Conservation (phyloP, 2,888 invertebrate species). For the Cistogaster globosa region DNA sequence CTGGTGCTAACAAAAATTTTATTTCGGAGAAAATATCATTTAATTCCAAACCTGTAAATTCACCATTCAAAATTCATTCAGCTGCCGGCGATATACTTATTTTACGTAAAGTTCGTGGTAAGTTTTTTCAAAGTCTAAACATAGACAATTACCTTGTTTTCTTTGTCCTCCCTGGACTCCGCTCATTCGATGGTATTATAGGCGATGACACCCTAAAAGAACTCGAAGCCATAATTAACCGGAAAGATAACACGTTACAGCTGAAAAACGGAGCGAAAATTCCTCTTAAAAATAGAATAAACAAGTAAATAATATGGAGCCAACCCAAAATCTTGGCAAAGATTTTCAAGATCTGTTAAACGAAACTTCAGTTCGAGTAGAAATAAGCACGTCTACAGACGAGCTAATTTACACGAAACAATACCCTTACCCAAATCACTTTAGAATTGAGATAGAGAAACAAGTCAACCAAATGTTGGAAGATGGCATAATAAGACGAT, state of each 20-base stretch:
- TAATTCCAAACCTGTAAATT: neutral
- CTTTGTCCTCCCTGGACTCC: neutral
- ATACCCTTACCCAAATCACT: constrained; percentile 56
- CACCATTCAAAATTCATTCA: neutral
- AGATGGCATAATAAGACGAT: constrained; percentile 19
- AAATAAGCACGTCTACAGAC: constrained; percentile 61
- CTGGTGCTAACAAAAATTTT: neutral
- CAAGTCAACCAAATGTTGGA: constrained; percentile 14
- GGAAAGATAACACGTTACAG: neutral
- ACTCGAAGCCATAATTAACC: neutral
- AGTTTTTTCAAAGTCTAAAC: neutral
- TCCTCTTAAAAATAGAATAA: neutral
- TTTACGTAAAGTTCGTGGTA: neutral
- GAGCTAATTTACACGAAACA: constrained; percentile 62
- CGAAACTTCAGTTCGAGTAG: constrained; percentile 45
- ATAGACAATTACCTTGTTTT: neutral
- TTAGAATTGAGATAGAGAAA: constrained; percentile 21
- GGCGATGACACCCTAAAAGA: neutral
- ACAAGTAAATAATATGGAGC: neutral
- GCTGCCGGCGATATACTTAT: neutral
- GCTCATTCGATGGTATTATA: neutral
- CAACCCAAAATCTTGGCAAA: neutral
- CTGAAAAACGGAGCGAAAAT: neutral
- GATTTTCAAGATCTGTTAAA: constrained; percentile 33
- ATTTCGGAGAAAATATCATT: neutral